Conservation (phyloP, 2,888 invertebrate species). For the Blastobasis lacticolella region DNA sequence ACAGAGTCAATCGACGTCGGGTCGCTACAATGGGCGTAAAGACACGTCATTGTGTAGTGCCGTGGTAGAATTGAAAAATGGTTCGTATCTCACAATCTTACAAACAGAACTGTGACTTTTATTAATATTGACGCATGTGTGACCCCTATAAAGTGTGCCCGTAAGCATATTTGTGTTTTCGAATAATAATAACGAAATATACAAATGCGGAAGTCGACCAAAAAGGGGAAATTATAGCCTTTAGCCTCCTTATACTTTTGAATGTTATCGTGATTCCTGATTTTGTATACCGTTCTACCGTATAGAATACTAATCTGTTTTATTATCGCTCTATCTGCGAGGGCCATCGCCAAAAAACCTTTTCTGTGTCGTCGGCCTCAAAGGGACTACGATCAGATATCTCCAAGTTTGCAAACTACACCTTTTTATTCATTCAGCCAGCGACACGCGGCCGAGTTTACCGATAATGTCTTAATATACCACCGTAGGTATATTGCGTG, state of each 20-base stretch:
- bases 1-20: conserved; percentile 41
- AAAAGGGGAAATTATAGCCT: not conserved
- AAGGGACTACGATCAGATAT: conserved; percentile 49
- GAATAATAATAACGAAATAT: conserved; percentile 5
- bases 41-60: conserved; percentile 45
- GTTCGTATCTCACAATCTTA: conserved; percentile 39
- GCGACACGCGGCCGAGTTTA: conserved; percentile 9
- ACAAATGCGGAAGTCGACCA: conserved; percentile 13
- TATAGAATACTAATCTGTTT: conserved; percentile 29
- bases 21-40: conserved; percentile 40
- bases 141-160: conserved; percentile 26
- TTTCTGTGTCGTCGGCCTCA: conserved; percentile 37
- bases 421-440: conserved; percentile 38
- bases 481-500: too few species aligned
- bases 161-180: conserved; percentile 12
- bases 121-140: conserved; percentile 44
- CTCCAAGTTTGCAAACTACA: conserved; percentile 52
- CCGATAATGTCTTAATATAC: conserved; percentile 14
- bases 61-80: conserved; percentile 44
- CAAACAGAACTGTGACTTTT: conserved; percentile 48
- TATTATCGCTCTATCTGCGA: conserved; percentile 29
- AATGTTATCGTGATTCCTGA: conserved; percentile 18
- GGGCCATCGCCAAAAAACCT: conserved; percentile 43
- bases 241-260: not conserved
- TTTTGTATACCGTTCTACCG: conserved; percentile 14